These are phyloP conservation scores for Argyra leucocephala DNA, from an alignment of 2,888 invertebrate species.

Conservation along the genomic window DNA sequence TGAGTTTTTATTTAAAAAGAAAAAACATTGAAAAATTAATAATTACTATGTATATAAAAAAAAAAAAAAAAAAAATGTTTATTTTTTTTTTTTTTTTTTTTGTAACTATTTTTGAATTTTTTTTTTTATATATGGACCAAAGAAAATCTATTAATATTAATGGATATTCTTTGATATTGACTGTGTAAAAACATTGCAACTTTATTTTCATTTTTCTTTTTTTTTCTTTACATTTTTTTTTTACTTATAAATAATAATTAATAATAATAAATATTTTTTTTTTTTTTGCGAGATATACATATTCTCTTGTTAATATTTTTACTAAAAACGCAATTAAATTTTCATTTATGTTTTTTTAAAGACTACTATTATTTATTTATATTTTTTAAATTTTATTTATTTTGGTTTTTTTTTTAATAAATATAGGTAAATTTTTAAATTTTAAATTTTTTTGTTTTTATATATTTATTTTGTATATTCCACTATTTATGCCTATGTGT, in stretches of 20 bases:
- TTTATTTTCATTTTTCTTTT: no score
- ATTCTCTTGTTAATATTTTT: conserved; percentile 6
- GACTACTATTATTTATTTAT: not conserved
- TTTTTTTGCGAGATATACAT: not conserved
- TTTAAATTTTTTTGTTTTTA: no score
- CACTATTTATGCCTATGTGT: no score
- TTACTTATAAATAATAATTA: not conserved
- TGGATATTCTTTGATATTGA: no score
- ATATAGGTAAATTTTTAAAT: not conserved
- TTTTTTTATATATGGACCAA: no score
- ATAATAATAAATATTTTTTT: conserved; percentile 1
- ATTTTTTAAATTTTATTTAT: not conserved
- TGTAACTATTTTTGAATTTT: not conserved
- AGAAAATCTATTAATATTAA: no score
- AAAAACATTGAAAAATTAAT: not conserved
- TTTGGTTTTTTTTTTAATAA: not conserved
- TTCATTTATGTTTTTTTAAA: no score
- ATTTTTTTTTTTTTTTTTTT: not conserved
- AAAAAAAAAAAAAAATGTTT: not conserved
- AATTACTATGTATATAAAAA: not conserved
- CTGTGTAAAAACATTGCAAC: not conserved
- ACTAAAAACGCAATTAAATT: not conserved
- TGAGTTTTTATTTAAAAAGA: no score
- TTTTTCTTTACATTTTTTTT: not conserved
- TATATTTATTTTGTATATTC: no score